Evolutionary conservation across 2,113 vertebrate species (phyloP).

Genomic region (Ciconia boyciana): DNA sequence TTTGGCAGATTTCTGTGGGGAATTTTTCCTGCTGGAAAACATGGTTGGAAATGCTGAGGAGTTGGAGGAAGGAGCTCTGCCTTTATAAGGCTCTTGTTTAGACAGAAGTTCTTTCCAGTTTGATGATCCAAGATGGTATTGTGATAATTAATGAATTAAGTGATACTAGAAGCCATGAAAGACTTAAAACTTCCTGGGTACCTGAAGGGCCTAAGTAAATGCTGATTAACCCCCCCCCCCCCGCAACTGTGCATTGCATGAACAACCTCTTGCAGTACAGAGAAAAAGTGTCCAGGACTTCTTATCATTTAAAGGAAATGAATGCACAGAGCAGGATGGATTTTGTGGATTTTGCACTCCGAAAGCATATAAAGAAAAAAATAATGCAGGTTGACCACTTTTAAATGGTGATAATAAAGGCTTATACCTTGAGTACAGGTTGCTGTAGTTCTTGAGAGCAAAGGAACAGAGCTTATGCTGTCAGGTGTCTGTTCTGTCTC

Average conservation of each 20-base stretch:
- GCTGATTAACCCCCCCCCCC: not conserved
- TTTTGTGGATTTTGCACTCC: not conserved
- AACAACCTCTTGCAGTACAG: not conserved
- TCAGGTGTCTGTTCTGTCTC: not conserved
- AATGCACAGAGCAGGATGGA: not conserved
- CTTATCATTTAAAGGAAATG: not conserved
- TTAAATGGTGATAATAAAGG: constrained; percentile 3
- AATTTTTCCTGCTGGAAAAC: not conserved
- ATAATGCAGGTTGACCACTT: not conserved
- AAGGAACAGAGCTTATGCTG: not conserved
- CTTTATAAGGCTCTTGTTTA: not conserved
- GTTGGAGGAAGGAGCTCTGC: not conserved
- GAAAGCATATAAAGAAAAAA: not conserved
- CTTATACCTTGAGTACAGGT: not conserved
- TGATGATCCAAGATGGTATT: not conserved
- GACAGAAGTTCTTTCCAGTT: not conserved
- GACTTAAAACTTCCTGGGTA: not conserved
- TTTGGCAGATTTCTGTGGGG: not conserved
- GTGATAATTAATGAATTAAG: not conserved
- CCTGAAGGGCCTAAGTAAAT: not conserved
- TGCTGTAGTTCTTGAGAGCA: not conserved
- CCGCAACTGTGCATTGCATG: not conserved
- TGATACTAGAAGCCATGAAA: not conserved
- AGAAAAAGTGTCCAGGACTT: not conserved
- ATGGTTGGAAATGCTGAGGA: not conserved